These are phyloP conservation scores for Gryllus bimaculatus DNA, from an alignment of 1,140 invertebrate genomes.

Conservation along the genomic window DNA sequence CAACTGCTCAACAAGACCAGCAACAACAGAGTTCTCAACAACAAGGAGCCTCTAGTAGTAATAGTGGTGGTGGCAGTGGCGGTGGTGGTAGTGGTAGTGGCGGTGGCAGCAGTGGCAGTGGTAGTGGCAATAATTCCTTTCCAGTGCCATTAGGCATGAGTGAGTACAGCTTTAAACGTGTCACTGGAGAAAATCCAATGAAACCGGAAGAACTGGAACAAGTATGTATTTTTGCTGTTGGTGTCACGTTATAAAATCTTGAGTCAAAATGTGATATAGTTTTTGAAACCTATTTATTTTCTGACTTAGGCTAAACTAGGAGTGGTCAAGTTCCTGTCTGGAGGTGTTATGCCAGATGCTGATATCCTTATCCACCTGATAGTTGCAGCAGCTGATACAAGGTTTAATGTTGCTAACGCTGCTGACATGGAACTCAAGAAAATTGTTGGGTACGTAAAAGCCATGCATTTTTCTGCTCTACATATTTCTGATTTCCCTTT, in stretches of 20 bases:
- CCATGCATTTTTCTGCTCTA: no score
- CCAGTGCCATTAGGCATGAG: conserved; percentile 71
- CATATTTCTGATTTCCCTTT: no score
- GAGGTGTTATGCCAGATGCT: conserved; percentile 61
- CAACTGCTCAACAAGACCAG: conserved; percentile 11
- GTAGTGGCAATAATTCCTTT: conserved; percentile 28
- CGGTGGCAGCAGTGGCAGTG: background rate
- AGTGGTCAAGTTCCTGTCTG: conserved; percentile 71
- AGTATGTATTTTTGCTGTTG: conserved; percentile 30
- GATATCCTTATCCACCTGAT: conserved; percentile 70
- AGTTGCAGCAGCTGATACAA: conserved; percentile 76
- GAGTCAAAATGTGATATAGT: conserved; percentile 16
- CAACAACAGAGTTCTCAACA: conserved; percentile 6
- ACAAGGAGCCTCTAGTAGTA: background rate
- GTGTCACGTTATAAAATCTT: conserved; percentile 22
- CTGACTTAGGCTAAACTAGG: conserved; percentile 56
- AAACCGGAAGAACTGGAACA: conserved; percentile 76
- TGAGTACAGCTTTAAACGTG: conserved; percentile 65
- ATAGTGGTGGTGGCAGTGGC: background rate
- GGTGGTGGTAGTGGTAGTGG: background rate
- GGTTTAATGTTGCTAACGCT: conserved; percentile 68
- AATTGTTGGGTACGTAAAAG: conserved; percentile 47
- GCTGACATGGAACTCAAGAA: conserved; percentile 66
- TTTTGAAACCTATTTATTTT: conserved; percentile 14
- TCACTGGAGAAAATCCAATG: conserved; percentile 62